Percentiles rank a stretch among this genome's conserved stretches.
phyloP scores from a whole-genome alignment of 2,113 vertebrate species.

The Mirounga angustirostris region DNA sequence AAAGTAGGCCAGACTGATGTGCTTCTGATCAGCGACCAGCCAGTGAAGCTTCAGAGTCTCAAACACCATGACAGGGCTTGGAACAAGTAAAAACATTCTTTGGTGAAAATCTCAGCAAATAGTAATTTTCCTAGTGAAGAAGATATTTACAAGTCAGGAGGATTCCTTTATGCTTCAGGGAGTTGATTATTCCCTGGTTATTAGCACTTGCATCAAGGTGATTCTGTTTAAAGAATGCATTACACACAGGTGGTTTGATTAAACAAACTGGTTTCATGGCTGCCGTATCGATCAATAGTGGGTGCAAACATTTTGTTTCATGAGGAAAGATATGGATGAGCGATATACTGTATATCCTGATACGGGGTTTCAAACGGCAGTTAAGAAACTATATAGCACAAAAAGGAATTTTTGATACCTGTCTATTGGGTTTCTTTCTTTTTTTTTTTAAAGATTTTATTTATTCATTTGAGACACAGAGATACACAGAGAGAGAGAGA shows the following conservation, averaged over 20 bases:
- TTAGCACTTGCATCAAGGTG: background rate
- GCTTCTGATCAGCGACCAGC: background rate
- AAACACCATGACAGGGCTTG: conserved; percentile 1
- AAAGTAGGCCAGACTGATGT: background rate
- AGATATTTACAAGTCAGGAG: conserved; percentile 67
- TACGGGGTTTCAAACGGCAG: background rate
- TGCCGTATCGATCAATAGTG: background rate
- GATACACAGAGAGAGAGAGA: too few relatives aligned
- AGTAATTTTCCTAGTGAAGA: conserved; percentile 63
- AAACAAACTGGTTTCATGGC: background rate
- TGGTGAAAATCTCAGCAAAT: conserved; percentile 56
- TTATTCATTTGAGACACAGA: too few relatives aligned
- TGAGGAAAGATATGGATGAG: background rate
- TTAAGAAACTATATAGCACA: background rate
- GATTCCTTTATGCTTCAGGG: background rate
- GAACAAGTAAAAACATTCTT: conserved; percentile 35
- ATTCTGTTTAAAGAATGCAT: background rate
- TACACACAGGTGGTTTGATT: background rate
- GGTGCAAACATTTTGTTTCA: background rate
- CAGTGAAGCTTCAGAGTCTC: conserved; percentile 1
- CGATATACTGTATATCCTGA: background rate
- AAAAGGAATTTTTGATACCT: background rate
- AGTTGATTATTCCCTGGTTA: conserved; percentile 30
- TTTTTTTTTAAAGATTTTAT: too few relatives aligned
- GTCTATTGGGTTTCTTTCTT: background rate